Evolutionary conservation across 2,113 vertebrate genomes (phyloP).

Genomic region (Chaetura pelagica): DNA sequence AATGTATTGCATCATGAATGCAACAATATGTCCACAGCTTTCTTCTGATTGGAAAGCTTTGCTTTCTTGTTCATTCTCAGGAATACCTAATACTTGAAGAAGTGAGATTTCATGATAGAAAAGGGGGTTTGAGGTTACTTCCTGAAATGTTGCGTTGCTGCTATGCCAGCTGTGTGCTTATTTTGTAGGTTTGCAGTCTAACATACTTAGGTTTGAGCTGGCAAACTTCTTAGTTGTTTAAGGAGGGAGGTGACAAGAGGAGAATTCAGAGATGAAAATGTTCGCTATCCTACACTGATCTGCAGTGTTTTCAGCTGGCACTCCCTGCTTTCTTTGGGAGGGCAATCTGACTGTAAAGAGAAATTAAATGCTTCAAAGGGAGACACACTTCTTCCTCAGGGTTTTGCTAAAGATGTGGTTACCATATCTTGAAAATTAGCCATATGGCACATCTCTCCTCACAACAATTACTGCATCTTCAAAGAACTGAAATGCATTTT

Average conservation of each 20-base stretch:
- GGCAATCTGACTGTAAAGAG: background rate
- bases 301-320: background rate
- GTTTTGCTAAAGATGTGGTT: background rate
- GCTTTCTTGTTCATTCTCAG: background rate
- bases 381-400: background rate
- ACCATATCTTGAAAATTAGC: background rate
- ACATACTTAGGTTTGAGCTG: background rate
- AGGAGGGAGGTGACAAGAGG: background rate
- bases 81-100: background rate
- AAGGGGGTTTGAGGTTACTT: background rate
- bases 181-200: background rate
- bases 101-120: background rate
- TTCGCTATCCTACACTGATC: background rate
- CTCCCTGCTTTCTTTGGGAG: background rate
- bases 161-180: background rate
- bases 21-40: background rate
- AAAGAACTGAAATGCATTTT: background rate
- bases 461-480: background rate
- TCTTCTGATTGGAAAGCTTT: background rate
- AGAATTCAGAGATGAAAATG: background rate
- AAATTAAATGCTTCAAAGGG: background rate
- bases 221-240: background rate
- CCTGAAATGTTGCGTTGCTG: background rate
- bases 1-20: background rate
- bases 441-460: background rate